Base-by-base conservation (phyloP, 1,140 invertebrate species). In the Musca vetustissima region DNA sequence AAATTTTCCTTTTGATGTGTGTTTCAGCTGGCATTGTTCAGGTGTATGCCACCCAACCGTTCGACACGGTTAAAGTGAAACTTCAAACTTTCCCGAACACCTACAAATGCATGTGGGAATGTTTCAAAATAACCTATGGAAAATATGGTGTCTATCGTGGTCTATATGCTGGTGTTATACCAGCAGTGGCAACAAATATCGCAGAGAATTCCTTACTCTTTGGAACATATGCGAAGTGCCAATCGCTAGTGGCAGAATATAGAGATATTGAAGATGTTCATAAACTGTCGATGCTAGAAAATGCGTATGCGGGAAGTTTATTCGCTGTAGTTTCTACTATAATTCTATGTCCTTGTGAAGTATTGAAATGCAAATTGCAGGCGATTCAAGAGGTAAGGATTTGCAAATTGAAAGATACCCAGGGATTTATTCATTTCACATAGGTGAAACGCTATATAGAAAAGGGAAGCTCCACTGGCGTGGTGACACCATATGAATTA, bases 31-130 rank as follows among this genome's bases (percentile, higher is more conserved):
- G 95, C 13, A 86, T 92, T 32, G 94, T 95, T 14, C 88, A 92
- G 64, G 97, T 99, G 4, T 96, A 97, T 84, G 94, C 98, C n/a
- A 97, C 97, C 0, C 98, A 99, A 84, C 97, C 98, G 2, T 83
- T 99, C 70, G 98, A 99, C 78, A 99, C 96, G 11, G 90, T 98
- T 0, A 98, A 98, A 88, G 96, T 98, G n/a, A 99, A 99, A 85
- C 94, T 99, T 92, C 97, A 99, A 85, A 97, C 97, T 55, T 99
- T 98, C 83, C 97, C 97, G 2, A 83, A 88, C 7, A 74, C 95
- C 17, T 98, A 99, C 79, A 89, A 87, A 70, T 90, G 90, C 73
- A 96, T 96, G 89, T 84, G 89, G 24, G 82, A 93, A 74, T 99
- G 98, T 83, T 92, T 98, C 73, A 84, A 88, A 70, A 85, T 87